Percentiles rank a stretch among this genome's conserved stretches.
Conservation (phyloP, 2,113 vertebrate species). For the Tupaia tana region DNA sequence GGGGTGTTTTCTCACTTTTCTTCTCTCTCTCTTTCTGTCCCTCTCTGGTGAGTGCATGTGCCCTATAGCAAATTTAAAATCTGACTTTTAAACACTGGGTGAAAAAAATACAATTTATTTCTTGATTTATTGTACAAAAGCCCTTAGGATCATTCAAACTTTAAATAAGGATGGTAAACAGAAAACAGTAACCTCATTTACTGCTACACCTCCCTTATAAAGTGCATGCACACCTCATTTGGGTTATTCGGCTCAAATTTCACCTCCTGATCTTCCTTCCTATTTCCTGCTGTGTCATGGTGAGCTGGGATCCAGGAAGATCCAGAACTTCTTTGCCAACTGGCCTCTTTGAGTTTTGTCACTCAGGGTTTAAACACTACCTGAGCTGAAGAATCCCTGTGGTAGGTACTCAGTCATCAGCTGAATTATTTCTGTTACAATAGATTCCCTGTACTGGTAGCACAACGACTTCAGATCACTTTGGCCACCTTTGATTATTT, state of each 20-base stretch:
- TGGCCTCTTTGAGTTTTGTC: background rate
- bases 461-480: background rate
- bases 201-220: background rate
- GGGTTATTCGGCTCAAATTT: background rate
- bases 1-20: too few relatives aligned
- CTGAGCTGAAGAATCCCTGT: background rate
- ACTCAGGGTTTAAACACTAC: background rate
- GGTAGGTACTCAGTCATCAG: background rate
- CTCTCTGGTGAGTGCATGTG: too few relatives aligned
- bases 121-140: background rate
- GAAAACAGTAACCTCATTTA: background rate
- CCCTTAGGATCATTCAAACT: background rate
- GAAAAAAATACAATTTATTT: background rate
- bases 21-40: too few relatives aligned
- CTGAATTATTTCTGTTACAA: too few relatives aligned
- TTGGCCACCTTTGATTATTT: background rate
- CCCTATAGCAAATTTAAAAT: background rate
- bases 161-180: background rate
- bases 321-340: background rate
- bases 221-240: background rate
- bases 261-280: background rate
- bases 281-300: rapidly evolving
- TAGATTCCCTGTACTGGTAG: background rate
- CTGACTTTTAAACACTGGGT: background rate
- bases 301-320: background rate